These are phyloP conservation scores for Hypanus sabinus DNA, from an alignment of 2,113 vertebrate species.

Conservation along the genomic window DNA sequence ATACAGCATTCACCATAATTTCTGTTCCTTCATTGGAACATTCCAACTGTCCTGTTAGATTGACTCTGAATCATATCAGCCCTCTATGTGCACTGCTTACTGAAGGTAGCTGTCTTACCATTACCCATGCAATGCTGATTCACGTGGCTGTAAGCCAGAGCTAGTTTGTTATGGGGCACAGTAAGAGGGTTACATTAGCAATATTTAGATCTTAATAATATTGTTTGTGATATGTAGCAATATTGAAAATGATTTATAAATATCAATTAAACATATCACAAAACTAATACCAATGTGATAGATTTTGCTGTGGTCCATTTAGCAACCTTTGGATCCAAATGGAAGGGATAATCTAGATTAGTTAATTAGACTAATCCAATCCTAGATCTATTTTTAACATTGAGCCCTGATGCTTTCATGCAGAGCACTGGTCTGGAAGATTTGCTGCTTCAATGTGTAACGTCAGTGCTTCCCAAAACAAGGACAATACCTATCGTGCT, in stretches of 20 bases:
- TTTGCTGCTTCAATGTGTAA: neutral
- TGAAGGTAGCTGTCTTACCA: too few species aligned
- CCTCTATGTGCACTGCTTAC: too few species aligned
- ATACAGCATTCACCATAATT: too few species aligned
- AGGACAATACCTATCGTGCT: neutral
- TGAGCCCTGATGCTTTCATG: neutral
- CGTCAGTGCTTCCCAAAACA: neutral
- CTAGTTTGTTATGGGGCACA: too few species aligned
- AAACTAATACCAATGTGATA: too few species aligned
- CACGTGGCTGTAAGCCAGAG: too few species aligned
- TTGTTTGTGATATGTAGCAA: neutral
- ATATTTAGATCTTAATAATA: neutral
- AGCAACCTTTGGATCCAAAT: neutral
- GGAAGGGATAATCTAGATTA: neutral
- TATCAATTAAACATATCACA: neutral
- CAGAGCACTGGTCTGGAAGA: neutral
- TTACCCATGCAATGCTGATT: too few species aligned
- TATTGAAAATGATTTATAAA: neutral
- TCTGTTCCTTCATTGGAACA: too few species aligned
- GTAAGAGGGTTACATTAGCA: neutral
- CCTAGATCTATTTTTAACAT: neutral
- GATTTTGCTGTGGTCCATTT: neutral
- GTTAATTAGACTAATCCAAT: conserved; percentile 11
- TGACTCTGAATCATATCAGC: too few species aligned
- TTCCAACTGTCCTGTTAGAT: too few species aligned